Conservation (phyloP, 2,888 invertebrate species). For the Carcina quercana region DNA sequence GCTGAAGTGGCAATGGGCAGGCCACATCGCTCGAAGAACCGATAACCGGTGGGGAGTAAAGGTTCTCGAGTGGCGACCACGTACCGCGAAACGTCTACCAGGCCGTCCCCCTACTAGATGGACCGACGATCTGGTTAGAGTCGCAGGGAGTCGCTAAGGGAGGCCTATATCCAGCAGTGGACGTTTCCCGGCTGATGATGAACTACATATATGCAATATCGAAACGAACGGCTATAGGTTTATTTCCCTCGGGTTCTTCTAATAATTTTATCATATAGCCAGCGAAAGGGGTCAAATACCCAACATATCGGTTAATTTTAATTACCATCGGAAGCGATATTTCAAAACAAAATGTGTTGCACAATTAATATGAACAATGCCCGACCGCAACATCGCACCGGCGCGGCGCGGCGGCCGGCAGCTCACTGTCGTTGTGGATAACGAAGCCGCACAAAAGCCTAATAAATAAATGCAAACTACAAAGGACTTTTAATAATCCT, state of each 20-base stretch:
- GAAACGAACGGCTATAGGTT: conserved; percentile 31
- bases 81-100: too few relatives aligned
- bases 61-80: too few relatives aligned
- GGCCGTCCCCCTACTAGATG: too few relatives aligned
- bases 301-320: conserved; percentile 52
- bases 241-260: conserved; percentile 45
- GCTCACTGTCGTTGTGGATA: conserved; percentile 13
- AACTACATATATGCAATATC: conserved; percentile 9
- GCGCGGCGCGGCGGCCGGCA: too few relatives aligned
- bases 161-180: too few relatives aligned
- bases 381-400: conserved; percentile 37
- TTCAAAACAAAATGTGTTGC: conserved; percentile 46
- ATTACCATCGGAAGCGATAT: conserved; percentile 54
- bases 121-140: too few relatives aligned
- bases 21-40: too few relatives aligned
- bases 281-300: conserved; percentile 29
- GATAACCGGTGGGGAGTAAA: too few relatives aligned
- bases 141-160: too few relatives aligned
- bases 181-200: too few relatives aligned
- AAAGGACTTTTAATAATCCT: conserved; percentile 11
- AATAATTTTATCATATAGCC: conserved; percentile 52
- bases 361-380: conserved; percentile 35
- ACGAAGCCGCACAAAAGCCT: not conserved
- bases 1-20: too few relatives aligned
- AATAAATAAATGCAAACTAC: not conserved